Evolutionary conservation across 1,140 invertebrate genomes (phyloP), one percentile per base, ranked within the genome.

Genomic region (Venturia canescens): DNA sequence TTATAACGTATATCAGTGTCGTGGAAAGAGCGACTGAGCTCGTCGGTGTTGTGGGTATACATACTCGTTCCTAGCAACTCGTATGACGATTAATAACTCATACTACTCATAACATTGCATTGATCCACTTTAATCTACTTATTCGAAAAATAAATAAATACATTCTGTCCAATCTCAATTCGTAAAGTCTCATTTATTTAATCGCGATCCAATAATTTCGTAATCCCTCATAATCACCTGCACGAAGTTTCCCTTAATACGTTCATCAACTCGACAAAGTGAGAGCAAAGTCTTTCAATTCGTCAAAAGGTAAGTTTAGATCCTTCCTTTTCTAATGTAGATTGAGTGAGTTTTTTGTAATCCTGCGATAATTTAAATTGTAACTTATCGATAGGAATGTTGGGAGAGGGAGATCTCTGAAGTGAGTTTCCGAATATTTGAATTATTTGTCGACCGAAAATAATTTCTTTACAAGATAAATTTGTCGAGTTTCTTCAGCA

Each of bases 11-110:
- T 91, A 90, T 92, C 88, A 90, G 88, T 92, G 91, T 92, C 89
- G 89, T 91, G 89, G 85, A 90, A 90, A 85, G 88, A 90, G 89
- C 89, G 82, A 82, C 83, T 86, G 87, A 91, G 89, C 89, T 90
- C 90, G 87, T 91, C 89, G 89, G 88, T 92, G 91, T 92, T 91
- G 90, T 92, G 90, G 87, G 90, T 91, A 92, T 91, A 88, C 88
- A 89, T 91, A 90, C 88, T 92, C 89, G 88, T 91, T 92, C 90
- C 88, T 91, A 91, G 90, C 87, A 90, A 91, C 88, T 91, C 87
- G 89, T 92, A 91, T 92, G 90, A 88, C 85, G 88, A 89, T 90
- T 90, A 77, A 90, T 86, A 91, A 92, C 88, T 91, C 90, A 90
- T 91, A 91, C 87, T 91, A 89, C 89, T 90, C 86, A 88, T 91